Evolutionary conservation across 23 tunicate genomes (phyloP), one percentile per base, ranked within the genome.

Genomic region (Halocynthia aurantium): DNA sequence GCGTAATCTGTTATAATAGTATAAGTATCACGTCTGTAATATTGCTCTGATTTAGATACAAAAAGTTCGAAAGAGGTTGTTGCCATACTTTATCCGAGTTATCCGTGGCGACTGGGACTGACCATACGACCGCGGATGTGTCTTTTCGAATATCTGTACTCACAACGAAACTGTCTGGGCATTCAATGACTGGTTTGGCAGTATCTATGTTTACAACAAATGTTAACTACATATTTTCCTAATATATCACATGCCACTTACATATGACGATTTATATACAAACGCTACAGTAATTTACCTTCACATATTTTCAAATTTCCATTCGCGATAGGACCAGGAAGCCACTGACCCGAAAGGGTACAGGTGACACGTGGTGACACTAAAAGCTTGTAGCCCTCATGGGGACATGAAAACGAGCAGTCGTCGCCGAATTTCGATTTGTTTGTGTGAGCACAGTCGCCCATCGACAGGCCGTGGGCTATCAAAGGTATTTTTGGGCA

Each of bases 21-120:
- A 15, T 10, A 58, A 58, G 13, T 60, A 18, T 67, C 22, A 67
- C 13, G 4, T 11, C 22, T 19, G 12, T 72, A 44, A 10, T 49
- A 51, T 11, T 10, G 10, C 77, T 1, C 50, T 44, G 49, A 19
- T 67, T 18, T 67, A 15, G 20, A 19, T 2, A 19, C 4, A 2
- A 67, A 18, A 11, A 19, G 72, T 15, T 5, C 13, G 4, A 21
- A 11, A 18, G 44, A 11, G 44, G 2, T 18, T 2, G 44, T 67
- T 22, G 44, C 10, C 12, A 5, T 83, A 88, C 98, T 66, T 78
- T 71, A 56, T n/a, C 82, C 0, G 98, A 92, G 68, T 92, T 92
- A 70, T 92, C 98, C 51, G 44, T n/a, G 6, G 80, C 71, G 10
- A 54, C 57, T 31, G 98, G 93, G 17, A 78, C 73, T 10, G 66